Conservation (phyloP, 2,888 invertebrate species). For the Nomada fabriciana region DNA sequence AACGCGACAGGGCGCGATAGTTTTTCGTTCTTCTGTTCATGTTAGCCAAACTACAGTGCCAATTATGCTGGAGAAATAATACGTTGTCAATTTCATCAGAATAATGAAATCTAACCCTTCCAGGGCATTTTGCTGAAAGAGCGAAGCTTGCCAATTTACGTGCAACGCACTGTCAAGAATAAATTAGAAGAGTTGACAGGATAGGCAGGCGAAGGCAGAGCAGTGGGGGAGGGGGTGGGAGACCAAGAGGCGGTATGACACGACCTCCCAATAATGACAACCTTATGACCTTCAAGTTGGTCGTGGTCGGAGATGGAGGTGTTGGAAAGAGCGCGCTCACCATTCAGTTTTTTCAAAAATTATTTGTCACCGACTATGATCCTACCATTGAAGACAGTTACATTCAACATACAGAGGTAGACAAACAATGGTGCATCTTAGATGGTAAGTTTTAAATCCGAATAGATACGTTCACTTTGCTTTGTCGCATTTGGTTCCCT, state of each 20-base stretch:
- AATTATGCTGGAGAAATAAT: not conserved
- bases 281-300: conserved; percentile 92
- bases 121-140: conserved; percentile 43
- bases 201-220: conserved; percentile 81
- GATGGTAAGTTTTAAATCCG: conserved; percentile 88
- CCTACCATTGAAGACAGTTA: conserved; percentile 98
- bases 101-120: conserved; percentile 37
- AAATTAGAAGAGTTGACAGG: conserved; percentile 76
- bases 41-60: conserved; percentile 26
- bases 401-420: conserved; percentile 96
- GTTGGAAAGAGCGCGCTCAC: conserved; percentile 98
- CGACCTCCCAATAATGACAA: conserved; percentile 90
- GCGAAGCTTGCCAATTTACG: conserved; percentile 37
- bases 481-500: not conserved
- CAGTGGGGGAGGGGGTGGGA: conserved; percentile 74
- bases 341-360: conserved; percentile 97
- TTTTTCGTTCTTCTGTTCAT: conserved; percentile 1
- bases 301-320: conserved; percentile 97
- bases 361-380: conserved; percentile 97
- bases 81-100: not conserved
- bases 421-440: conserved; percentile 95
- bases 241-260: conserved; percentile 85
- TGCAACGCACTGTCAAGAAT: conserved; percentile 62
- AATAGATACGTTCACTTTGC: not conserved
- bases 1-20: conserved; percentile 25